These are phyloP conservation scores for Heliocidaris tuberculata DNA, from an alignment of 35 echinoderm and acorn worm genomes.

Conservation along the genomic window DNA sequence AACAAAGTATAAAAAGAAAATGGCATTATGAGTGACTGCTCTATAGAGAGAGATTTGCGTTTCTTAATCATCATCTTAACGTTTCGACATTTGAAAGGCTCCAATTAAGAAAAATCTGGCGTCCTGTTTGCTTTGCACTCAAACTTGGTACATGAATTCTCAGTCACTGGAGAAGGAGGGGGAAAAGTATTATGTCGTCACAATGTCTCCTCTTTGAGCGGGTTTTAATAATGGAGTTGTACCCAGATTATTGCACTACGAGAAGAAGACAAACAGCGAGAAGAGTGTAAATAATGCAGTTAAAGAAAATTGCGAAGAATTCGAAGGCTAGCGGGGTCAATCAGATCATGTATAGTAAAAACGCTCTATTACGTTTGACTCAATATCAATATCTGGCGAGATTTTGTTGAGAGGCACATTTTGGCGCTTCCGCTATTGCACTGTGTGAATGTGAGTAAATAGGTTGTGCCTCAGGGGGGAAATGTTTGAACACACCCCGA, in stretches of 20 bases:
- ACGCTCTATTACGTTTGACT: background rate
- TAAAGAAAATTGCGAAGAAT: background rate
- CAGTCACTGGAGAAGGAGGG: background rate
- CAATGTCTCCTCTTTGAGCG: background rate
- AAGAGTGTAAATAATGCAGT: background rate
- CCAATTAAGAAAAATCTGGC: background rate
- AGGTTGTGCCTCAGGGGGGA: too few species aligned
- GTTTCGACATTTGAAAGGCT: background rate
- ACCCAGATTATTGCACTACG: background rate
- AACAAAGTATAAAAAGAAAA: too few species aligned
- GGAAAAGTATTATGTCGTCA: conserved; percentile 14
- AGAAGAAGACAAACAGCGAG: background rate
- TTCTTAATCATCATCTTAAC: background rate
- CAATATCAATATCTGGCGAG: background rate
- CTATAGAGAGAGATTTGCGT: too few species aligned
- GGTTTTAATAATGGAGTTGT: conserved; percentile 5
- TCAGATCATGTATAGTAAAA: background rate
- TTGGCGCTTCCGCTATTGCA: too few species aligned
- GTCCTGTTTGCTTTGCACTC: background rate
- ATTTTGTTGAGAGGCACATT: too few species aligned
- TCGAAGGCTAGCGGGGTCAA: background rate
- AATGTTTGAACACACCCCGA: too few species aligned
- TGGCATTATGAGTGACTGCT: too few species aligned
- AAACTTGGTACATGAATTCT: background rate
- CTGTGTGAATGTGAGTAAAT: too few species aligned